These are phyloP conservation scores for Odocoileus hemionus DNA, from an alignment of 2,113 vertebrate genomes.

Conservation along the genomic window DNA sequence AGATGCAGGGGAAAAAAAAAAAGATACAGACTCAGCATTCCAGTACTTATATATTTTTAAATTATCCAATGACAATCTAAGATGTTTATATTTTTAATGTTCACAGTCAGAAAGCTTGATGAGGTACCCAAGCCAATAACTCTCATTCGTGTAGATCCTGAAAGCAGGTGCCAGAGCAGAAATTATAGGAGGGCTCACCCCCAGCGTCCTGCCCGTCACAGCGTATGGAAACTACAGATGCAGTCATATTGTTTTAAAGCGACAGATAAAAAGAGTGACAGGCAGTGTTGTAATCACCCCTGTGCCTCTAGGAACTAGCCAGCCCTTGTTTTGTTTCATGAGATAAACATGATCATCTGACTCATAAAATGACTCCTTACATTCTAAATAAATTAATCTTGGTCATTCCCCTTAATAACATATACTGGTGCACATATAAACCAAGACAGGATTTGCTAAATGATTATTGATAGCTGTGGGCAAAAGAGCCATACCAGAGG, in stretches of 20 bases:
- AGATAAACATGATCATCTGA: neutral
- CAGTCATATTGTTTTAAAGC: neutral
- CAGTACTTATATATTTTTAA: neutral
- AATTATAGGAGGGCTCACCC: neutral
- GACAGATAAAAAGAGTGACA: neutral
- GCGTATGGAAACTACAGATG: accelerated
- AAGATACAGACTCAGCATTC: neutral
- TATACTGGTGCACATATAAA: neutral
- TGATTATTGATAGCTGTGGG: neutral
- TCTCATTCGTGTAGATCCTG: neutral
- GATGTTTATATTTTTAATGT: neutral
- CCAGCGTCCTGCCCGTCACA: accelerated
- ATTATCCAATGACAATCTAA: neutral
- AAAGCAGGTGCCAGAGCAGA: neutral
- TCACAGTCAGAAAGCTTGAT: neutral
- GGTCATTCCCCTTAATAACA: neutral
- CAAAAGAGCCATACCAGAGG: neutral
- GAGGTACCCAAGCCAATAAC: no score
- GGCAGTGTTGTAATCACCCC: neutral
- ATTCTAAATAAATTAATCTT: neutral
- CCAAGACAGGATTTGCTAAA: neutral
- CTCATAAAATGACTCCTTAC: neutral
- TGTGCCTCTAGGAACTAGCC: neutral
- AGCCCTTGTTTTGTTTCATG: neutral
- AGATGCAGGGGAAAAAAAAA: neutral